These are phyloP conservation scores for Ctenochaetus hawaiiensis DNA, from an alignment of 2,797 vertebrate species.

Conservation along the genomic window DNA sequence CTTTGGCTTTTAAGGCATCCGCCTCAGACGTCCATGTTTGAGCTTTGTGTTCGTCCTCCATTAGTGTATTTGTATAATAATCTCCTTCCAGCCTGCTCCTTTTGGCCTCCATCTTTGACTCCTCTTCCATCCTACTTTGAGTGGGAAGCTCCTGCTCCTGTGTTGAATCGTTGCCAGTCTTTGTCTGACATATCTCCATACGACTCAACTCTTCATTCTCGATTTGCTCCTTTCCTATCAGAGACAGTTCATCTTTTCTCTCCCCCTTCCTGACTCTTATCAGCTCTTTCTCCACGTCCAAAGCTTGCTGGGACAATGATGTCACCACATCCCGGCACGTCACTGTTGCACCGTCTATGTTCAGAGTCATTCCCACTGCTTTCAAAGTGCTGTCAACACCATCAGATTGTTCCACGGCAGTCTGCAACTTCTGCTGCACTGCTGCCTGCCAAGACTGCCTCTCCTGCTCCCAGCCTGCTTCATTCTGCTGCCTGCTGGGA, in stretches of 20 bases:
- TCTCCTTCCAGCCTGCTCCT: constrained; percentile 21
- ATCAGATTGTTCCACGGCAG: constrained; percentile 77
- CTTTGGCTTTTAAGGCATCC: constrained; percentile 18
- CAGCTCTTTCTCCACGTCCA: constrained; percentile 40
- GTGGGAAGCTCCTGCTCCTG: not conserved
- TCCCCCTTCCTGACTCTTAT: constrained; percentile 27
- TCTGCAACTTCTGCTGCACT: constrained; percentile 71
- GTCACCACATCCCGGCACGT: constrained; percentile 70
- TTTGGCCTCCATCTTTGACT: constrained; percentile 22
- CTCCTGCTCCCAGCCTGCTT: constrained; percentile 43
- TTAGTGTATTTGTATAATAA: constrained; percentile 22
- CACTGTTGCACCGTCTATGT: constrained; percentile 54
- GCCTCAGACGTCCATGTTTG: constrained; percentile 33
- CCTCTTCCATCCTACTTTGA: constrained; percentile 15
- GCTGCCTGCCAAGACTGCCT: constrained; percentile 46
- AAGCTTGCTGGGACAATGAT: constrained; percentile 38
- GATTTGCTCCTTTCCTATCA: constrained; percentile 9
- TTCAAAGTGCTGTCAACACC: constrained; percentile 82
- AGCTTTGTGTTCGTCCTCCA: constrained; percentile 8
- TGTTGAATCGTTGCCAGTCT: constrained; percentile 4
- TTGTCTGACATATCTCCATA: not conserved
- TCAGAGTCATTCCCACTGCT: constrained; percentile 78
- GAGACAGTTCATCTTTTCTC: constrained; percentile 12
- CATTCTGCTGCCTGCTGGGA: constrained; percentile 34
- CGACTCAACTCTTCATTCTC: not conserved